phyloP scores from a whole-genome alignment of 2,113 vertebrate genomes.

The Lophius piscatorius region DNA sequence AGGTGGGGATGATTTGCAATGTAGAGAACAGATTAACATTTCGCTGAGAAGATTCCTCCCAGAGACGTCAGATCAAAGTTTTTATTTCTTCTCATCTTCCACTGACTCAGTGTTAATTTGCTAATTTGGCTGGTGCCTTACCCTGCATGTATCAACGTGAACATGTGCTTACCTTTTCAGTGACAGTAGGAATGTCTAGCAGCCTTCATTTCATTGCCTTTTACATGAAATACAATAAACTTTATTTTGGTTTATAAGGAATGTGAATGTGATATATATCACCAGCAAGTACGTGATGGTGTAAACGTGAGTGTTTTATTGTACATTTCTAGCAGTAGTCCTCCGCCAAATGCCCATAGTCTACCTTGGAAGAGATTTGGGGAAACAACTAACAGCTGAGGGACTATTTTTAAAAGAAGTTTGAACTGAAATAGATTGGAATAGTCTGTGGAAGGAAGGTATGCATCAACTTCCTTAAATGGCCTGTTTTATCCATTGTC shows the following conservation, averaged over 20 bases:
- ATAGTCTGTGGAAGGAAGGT: no score
- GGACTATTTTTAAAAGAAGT: no score
- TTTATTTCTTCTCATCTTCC: conserved; percentile 57
- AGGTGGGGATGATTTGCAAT: conserved; percentile 73
- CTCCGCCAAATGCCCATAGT: no score
- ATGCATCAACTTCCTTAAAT: no score
- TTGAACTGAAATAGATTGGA: no score
- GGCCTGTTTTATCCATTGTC: no score
- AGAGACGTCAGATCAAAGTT: conserved; percentile 79
- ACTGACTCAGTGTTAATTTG: conserved; percentile 61
- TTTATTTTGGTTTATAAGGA: conserved; percentile 35
- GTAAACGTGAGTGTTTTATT: conserved; percentile 23
- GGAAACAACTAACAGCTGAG: no score
- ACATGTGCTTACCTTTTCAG: conserved; percentile 57
- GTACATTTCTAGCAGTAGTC: not conserved
- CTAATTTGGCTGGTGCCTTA: conserved; percentile 54
- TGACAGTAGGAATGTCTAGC: conserved; percentile 32
- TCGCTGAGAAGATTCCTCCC: conserved; percentile 68
- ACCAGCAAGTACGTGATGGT: conserved; percentile 3
- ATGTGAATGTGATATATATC: conserved; percentile 18
- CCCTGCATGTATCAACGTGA: conserved; percentile 22
- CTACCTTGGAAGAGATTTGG: no score
- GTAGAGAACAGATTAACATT: conserved; percentile 78
- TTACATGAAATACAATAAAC: conserved; percentile 30
- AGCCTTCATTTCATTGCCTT: conserved; percentile 32